These are phyloP conservation scores for Ameiurus melas DNA, from an alignment of 2,113 vertebrate genomes.

Conservation along the genomic window DNA sequence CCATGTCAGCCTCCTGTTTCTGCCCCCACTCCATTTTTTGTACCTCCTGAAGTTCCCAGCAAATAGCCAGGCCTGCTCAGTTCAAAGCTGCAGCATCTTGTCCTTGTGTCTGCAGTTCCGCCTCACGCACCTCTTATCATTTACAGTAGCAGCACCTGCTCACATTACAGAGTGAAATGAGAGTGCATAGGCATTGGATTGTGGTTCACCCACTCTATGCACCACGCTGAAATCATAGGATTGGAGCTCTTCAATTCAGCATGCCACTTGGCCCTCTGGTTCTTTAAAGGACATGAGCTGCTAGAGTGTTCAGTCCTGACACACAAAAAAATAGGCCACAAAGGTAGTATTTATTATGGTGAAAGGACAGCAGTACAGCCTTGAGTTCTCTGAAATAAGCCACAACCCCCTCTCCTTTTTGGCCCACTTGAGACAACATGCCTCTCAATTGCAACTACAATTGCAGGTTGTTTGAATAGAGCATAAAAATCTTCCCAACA, in stretches of 20 bases:
- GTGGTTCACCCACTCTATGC: too few species aligned
- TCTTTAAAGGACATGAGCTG: too few species aligned
- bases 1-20: too few species aligned
- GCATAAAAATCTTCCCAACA: not conserved
- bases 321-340: too few species aligned
- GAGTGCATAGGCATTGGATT: not conserved
- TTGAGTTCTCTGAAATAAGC: not conserved
- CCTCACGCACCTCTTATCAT: not conserved
- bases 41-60: not conserved
- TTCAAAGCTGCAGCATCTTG: not conserved
- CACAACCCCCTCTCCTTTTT: not conserved
- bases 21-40: not conserved
- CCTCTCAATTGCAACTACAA: not conserved
- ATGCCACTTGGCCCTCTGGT: too few species aligned
- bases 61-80: not conserved
- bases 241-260: too few species aligned
- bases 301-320: not conserved
- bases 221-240: too few species aligned
- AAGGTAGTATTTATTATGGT: too few species aligned
- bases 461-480: not conserved
- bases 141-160: not conserved
- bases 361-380: too few species aligned
- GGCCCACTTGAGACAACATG: not conserved
- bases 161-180: not conserved
- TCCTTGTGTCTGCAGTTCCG: not conserved